Base-by-base conservation (phyloP, 92 coral and sea anemone genomes). In the Epizoanthus illoricatus region DNA sequence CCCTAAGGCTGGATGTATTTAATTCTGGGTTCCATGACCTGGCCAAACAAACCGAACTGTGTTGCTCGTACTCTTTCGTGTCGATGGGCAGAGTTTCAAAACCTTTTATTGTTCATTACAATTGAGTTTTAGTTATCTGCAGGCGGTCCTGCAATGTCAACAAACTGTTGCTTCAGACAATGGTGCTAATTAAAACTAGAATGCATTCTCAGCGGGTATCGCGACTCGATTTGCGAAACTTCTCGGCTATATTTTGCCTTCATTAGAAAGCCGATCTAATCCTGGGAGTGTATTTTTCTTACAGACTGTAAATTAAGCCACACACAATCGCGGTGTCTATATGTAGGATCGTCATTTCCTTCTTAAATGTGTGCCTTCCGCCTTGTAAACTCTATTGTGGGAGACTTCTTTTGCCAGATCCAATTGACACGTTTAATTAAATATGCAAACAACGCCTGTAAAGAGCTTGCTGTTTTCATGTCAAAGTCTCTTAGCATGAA, bases 101-200 rank as follows among this genome's bases (percentile, higher is more conserved):
- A 39, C 73, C 42, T 75, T 87, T 56, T 17, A 20, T 79, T 75
- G 49, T 78, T 67, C 85, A 65, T 42, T 20, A 69, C 42, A 62
- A 43, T 65, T 17, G 19, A 81, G 69, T 71, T 66, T 40, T 56
- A 54, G 73, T 41, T 45, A 64, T 68, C 80, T 63, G 55, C 80
- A 74, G 61, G 86, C 84, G 74, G 60, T 65, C 55, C 47, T 43
- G 6, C 79, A 67, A 86, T 89, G 95, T 92, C 92, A 92, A 87
- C 85, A 89, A 84, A 86, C 81, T 80, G 74, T 91, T 86, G 65
- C 79, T 19, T 65, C 16, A 85, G 65, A 87, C 91, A 89, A 92
- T 84, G 54, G 89, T 65, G 83, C 86, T 87, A 92, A 89, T 89
- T 88, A 89, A 84, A 79, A 41, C 83, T 87, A 87, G 91, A 87